phyloP scores from a whole-genome alignment of 1,140 invertebrate species.

The Eupristina koningsbergeri region DNA sequence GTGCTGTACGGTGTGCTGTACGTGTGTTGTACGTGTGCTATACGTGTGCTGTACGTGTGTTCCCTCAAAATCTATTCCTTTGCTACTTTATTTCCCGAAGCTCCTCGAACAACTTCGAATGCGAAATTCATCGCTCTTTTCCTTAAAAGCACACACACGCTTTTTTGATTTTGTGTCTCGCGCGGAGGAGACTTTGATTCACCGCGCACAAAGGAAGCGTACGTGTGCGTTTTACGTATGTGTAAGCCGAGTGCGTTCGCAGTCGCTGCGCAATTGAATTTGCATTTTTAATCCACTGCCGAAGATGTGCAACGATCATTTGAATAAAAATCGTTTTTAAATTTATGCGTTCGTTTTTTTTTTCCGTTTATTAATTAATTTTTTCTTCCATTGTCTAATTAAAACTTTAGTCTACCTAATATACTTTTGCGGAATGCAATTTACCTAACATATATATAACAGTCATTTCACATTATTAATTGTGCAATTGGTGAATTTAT shows the following conservation, averaged over 20 bases:
- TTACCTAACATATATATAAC: too few species aligned
- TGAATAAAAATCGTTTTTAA: not conserved
- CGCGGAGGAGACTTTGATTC: conserved; percentile 1
- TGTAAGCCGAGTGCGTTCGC: not conserved
- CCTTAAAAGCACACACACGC: not conserved
- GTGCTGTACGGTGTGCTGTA: too few species aligned
- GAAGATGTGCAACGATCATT: not conserved
- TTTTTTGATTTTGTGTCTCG: conserved; percentile 34
- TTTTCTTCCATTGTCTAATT: too few species aligned
- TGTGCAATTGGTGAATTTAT: too few species aligned
- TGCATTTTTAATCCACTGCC: not conserved
- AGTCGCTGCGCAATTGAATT: conserved; percentile 10
- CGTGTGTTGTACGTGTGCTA: too few species aligned
- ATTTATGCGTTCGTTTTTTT: too few species aligned
- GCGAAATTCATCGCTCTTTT: not conserved
- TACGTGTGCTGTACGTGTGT: too few species aligned
- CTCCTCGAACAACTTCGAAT: not conserved
- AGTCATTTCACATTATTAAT: too few species aligned
- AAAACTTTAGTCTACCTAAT: too few species aligned
- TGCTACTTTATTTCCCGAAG: not conserved
- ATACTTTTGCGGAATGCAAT: too few species aligned
- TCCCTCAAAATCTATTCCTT: too few species aligned
- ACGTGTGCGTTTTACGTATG: not conserved
- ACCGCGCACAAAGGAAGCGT: not conserved
- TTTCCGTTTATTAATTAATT: too few species aligned